phyloP scores from a whole-genome alignment of 2,797 vertebrate species.

The Holocentrus rufus region DNA sequence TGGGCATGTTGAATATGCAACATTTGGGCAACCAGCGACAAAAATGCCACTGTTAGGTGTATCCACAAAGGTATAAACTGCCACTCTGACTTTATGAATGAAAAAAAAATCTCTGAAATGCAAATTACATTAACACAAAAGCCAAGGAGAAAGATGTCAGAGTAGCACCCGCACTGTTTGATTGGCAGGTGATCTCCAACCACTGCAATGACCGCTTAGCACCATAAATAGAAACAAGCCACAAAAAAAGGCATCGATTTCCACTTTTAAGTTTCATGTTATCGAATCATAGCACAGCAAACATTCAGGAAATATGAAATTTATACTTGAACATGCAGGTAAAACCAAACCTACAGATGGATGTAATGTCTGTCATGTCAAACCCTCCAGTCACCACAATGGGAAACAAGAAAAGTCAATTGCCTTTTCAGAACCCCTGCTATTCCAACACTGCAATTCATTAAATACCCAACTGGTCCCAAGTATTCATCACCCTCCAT shows the following conservation, averaged over 20 bases:
- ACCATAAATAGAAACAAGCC: background rate
- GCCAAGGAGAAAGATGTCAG: no score
- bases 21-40: no score
- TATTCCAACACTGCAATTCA: constrained; percentile 44
- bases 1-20: no score
- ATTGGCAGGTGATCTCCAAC: no score
- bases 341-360: background rate
- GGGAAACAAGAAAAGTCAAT: constrained; percentile 30
- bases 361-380: background rate
- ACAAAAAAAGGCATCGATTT: background rate
- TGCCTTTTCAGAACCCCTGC: constrained; percentile 19
- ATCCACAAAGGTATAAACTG: no score
- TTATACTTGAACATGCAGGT: background rate
- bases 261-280: no score
- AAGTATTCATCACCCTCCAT: constrained; percentile 73
- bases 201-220: no score
- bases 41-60: no score
- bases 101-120: no score
- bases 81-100: no score
- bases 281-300: background rate
- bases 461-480: constrained; percentile 56
- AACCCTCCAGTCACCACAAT: background rate
- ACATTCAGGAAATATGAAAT: background rate
- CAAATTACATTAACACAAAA: no score
- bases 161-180: no score